A percentile compares a stretch with the other conserved stretches of the same genome.
Conservation (phyloP, 2,888 invertebrate species). For the Antheraea assamensis region DNA sequence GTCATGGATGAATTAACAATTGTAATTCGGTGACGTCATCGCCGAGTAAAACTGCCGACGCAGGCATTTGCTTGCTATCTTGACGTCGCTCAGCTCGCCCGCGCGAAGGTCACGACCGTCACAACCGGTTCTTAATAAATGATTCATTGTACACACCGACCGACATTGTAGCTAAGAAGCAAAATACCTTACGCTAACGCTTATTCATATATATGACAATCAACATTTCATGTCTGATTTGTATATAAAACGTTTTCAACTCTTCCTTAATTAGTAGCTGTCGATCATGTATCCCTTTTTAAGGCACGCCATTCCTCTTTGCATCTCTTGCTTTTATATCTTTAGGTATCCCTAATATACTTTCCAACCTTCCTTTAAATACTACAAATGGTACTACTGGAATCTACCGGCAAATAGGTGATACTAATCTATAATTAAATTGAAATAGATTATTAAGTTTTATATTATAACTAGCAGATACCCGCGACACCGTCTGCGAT, state of each 20-base stretch:
- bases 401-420: no score
- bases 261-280: not conserved
- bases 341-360: no score
- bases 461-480: no score
- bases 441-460: no score
- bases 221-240: not conserved
- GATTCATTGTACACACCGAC: slow-evolving; percentile 8
- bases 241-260: not conserved
- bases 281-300: not conserved
- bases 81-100: not conserved
- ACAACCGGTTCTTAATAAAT: slow-evolving; percentile 8
- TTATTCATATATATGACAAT: not conserved
- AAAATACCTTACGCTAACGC: not conserved
- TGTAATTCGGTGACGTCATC: not conserved
- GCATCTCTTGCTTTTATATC: no score
- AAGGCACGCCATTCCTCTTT: no score
- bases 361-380: no score
- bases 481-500: no score
- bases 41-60: not conserved
- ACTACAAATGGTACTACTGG: no score
- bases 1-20: not conserved
- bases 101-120: slow-evolving; percentile 3
- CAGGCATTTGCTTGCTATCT: not conserved
- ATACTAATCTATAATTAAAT: no score
- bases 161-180: not conserved